Evolutionary conservation across 2,888 invertebrate genomes (phyloP), one percentile per base, ranked within the genome.

Genomic region (Clanis bilineata): DNA sequence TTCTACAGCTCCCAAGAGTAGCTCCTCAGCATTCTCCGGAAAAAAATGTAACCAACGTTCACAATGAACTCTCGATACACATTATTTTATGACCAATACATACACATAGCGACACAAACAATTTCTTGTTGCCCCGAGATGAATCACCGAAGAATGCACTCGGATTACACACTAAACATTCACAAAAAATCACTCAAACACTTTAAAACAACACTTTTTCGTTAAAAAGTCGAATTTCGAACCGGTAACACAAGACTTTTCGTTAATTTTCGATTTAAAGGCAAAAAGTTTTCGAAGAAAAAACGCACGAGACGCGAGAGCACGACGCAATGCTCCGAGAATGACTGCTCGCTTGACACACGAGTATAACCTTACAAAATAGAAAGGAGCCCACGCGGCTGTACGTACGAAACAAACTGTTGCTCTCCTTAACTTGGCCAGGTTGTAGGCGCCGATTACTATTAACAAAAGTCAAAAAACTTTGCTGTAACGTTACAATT

Each of bases 91-190:
- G 72, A 77, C 80, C 75, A 77, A 77, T 76, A 74, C 81, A 77
- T 73, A 72, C 80, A 79, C 65, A 72, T 72, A 73, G 79, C 75
- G 76, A 80, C 83, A 87, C 82, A 77, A 83, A 86, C 84, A 83
- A 85, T 85, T 87, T 85, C 88, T 90, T 85, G 85, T 84, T 80
- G 69, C 67, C 81, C 73, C 75, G 76, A 90, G 90, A 90, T 90
- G 90, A 90, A 90, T 90, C 90, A 90, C 90, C 83, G 66, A 83
- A 85, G 86, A 88, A 90, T 88, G 86, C 88, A 89, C 88, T 81
- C 70, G 62, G 62, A 71, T 72, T 73, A 72, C 80, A 83, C 85
- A 78, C 73, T 62, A 64, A 76, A 80, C 72, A 74, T 76, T 62
- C 76, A 77, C 80, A 69, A 61, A 73, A 73, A 79, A 76, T 68